Evolutionary conservation across 2,113 vertebrate genomes (phyloP).

Genomic region (Centropus bengalensis): DNA sequence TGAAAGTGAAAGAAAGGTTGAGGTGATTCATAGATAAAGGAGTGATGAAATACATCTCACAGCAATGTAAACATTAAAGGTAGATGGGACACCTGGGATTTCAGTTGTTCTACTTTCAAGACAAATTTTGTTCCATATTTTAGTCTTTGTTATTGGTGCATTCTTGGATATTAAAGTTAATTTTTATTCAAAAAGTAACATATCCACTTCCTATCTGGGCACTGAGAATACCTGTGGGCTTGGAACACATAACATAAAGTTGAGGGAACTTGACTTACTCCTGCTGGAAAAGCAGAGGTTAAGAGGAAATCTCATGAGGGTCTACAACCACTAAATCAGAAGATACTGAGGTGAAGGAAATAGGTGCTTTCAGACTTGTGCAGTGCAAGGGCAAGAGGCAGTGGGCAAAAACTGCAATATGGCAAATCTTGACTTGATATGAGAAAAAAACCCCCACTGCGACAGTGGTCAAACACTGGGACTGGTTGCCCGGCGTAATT

Average conservation of each 20-base stretch:
- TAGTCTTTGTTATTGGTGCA: not conserved
- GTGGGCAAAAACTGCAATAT: not conserved
- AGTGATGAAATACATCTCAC: not conserved
- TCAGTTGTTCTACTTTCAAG: not conserved
- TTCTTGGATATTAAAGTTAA: not conserved
- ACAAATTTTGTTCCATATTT: not conserved
- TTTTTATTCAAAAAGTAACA: not conserved
- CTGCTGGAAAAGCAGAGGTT: not conserved
- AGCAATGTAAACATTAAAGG: not conserved
- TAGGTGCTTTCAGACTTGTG: not conserved
- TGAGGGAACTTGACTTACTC: not conserved
- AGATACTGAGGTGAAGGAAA: not conserved
- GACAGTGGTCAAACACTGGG: not conserved
- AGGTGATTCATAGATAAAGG: not conserved
- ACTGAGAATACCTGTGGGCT: too few relatives aligned
- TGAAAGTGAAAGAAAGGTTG: fast-evolving
- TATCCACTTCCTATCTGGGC: not conserved
- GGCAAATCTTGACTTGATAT: not conserved
- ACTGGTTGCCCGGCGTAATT: not conserved
- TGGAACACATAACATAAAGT: not conserved
- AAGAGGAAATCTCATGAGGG: not conserved
- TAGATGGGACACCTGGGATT: not conserved
- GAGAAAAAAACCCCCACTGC: not conserved
- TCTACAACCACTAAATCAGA: not conserved
- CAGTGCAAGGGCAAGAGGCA: not conserved